These are phyloP conservation scores for Drosophila funebris DNA, from an alignment of 1,140 invertebrate genomes.

Conservation along the genomic window DNA sequence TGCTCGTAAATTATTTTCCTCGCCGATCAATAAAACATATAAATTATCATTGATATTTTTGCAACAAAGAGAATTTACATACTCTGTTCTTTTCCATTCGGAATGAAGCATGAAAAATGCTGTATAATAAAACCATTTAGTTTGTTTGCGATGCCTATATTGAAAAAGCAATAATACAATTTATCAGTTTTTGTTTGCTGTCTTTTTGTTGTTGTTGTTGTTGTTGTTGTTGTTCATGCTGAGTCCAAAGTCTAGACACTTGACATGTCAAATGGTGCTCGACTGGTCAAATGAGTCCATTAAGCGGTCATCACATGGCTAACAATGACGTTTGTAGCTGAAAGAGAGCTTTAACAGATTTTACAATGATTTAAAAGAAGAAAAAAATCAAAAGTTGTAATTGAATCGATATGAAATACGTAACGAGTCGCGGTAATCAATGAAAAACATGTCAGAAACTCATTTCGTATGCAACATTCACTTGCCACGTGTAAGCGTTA, in stretches of 20 bases:
- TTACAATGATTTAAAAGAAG: conserved; percentile 21
- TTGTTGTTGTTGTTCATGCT: neutral
- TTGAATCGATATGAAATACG: conserved; percentile 6
- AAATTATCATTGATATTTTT: neutral
- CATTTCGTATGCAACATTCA: conserved; percentile 49
- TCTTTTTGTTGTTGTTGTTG: neutral
- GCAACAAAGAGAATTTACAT: neutral
- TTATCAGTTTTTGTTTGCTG: neutral
- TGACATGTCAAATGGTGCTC: conserved; percentile 42
- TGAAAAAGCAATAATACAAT: conserved; percentile 10
- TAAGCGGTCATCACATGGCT: conserved; percentile 32
- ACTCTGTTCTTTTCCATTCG: neutral
- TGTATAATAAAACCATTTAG: conserved; percentile 2
- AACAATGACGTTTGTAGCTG: conserved; percentile 2
- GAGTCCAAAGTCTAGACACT: conserved; percentile 63
- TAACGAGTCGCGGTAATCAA: conserved; percentile 18
- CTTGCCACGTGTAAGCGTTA: conserved; percentile 24
- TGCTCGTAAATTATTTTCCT: too few species aligned
- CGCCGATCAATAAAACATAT: too few species aligned
- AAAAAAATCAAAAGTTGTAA: neutral
- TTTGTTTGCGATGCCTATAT: neutral
- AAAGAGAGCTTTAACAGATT: neutral
- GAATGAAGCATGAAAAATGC: neutral
- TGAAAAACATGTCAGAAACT: conserved; percentile 44
- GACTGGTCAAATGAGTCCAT: conserved; percentile 18